Conservation (phyloP, 2,888 invertebrate species). For the Caenorhabditis sp. region DNA sequence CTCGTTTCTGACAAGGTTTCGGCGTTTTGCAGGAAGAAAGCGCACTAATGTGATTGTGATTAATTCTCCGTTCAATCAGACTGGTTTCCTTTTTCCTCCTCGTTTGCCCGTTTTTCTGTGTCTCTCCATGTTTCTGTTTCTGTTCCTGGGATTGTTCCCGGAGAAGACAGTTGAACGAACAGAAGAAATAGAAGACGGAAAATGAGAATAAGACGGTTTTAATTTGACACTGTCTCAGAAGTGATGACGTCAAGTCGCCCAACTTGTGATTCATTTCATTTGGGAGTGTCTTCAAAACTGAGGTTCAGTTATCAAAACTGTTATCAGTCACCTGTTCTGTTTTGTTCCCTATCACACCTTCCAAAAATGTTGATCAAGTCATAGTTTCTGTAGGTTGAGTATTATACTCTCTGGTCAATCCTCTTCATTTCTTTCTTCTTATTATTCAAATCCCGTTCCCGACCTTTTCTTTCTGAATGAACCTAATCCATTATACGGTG, state of each 20-base stretch:
- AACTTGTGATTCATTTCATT: too few relatives aligned
- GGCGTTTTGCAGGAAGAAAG: conserved; percentile 5
- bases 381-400: too few relatives aligned
- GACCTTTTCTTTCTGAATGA: conserved; percentile 13
- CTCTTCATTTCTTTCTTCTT: too few relatives aligned
- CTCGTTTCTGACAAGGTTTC: neutral
- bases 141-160: neutral
- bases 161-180: conserved; percentile 6
- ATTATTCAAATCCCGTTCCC: conserved; percentile 32
- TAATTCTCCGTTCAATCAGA: conserved; percentile 6
- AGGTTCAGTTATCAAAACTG: too few relatives aligned
- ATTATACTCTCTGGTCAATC: too few relatives aligned
- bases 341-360: too few relatives aligned
- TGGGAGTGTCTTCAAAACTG: too few relatives aligned
- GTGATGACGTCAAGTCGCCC: neutral
- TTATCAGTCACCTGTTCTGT: too few relatives aligned
- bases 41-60: conserved; percentile 1
- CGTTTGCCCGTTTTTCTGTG: conserved; percentile 8
- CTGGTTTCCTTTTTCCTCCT: conserved; percentile 1
- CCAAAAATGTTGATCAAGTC: too few relatives aligned
- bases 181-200: too few relatives aligned
- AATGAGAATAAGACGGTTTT: too few relatives aligned
- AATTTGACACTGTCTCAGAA: neutral
- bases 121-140: neutral
- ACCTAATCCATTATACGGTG: conserved; percentile 51